These are phyloP conservation scores for Caenorhabditis briggsae DNA, from an alignment of 1,140 invertebrate species.

Conservation along the genomic window DNA sequence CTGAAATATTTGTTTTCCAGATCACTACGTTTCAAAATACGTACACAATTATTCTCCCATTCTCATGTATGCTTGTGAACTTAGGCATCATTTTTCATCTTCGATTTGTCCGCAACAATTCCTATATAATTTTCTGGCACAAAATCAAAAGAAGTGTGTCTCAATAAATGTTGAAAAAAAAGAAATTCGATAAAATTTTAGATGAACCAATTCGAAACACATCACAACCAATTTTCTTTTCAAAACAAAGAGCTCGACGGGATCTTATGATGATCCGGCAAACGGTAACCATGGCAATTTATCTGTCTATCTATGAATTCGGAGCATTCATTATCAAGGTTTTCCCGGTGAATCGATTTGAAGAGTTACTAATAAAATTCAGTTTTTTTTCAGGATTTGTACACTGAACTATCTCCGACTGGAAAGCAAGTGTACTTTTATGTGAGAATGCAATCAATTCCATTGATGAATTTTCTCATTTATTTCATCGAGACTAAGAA, in stretches of 20 bases:
- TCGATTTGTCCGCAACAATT: not conserved
- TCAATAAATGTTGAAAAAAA: too few relatives aligned
- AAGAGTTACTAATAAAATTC: not conserved
- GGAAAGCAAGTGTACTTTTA: not conserved
- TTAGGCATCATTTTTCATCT: not conserved
- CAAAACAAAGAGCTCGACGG: not conserved
- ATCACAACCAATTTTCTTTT: not conserved
- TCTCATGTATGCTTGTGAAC: constrained; percentile 16
- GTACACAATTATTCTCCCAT: not conserved
- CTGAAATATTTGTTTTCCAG: not conserved
- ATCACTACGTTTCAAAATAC: constrained; percentile 9
- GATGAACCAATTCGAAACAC: not conserved
- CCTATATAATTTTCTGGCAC: not conserved
- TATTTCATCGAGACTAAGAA: not conserved
- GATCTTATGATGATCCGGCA: not conserved
- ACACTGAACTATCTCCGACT: not conserved
- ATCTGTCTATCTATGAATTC: constrained; percentile 15
- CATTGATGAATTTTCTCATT: not conserved
- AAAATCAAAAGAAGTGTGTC: not conserved
- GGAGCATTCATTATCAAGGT: constrained; percentile 1
- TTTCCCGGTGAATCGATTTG: not conserved
- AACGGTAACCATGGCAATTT: not conserved
- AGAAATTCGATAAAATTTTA: not conserved
- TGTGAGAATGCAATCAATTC: not conserved
- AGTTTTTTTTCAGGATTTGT: not conserved